These are phyloP conservation scores for Arvicanthis niloticus DNA, from an alignment of 2,113 vertebrate species.

Conservation along the genomic window DNA sequence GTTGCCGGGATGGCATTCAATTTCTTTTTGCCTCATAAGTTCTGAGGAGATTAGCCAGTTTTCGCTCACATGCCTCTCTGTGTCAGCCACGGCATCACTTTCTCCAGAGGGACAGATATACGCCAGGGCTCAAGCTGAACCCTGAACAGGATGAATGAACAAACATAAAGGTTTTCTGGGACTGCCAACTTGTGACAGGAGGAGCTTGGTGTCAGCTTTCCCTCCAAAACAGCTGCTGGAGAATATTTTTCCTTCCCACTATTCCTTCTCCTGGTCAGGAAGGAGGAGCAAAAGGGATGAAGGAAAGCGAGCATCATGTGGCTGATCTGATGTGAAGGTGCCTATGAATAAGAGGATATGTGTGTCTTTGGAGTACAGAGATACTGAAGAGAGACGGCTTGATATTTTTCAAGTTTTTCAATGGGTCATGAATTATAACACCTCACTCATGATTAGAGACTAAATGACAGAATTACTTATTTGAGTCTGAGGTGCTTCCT, in stretches of 20 bases:
- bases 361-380: not conserved
- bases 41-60: not conserved
- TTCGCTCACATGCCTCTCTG: not conserved
- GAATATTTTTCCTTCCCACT: not conserved
- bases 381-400: not conserved
- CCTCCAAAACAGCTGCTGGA: not conserved
- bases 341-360: not conserved
- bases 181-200: not conserved
- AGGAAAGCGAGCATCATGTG: too few relatives aligned
- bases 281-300: too few relatives aligned
- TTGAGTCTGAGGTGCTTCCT: not conserved
- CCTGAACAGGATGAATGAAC: not conserved
- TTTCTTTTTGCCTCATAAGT: conserved; percentile 55
- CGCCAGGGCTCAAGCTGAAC: not conserved
- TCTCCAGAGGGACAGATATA: not conserved
- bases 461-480: not conserved
- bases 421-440: not conserved
- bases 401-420: not conserved
- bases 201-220: not conserved
- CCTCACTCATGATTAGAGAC: not conserved
- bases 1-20: not conserved
- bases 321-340: not conserved
- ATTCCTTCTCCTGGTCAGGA: not conserved
- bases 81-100: not conserved
- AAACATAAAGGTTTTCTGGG: not conserved